Conservation (phyloP, 2,888 invertebrate genomes). For the Helobdella robusta region DNA sequence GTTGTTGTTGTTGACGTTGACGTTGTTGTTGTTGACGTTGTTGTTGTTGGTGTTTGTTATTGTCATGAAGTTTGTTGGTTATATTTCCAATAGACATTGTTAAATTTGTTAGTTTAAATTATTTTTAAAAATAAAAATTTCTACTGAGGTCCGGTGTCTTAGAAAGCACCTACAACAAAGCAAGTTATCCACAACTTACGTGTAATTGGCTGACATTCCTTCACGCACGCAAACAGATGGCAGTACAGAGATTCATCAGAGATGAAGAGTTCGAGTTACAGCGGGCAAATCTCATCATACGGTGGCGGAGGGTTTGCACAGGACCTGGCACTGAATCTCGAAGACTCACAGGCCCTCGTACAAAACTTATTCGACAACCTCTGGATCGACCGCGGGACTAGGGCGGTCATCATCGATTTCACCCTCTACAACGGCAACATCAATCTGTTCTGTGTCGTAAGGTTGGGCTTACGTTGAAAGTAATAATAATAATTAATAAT, state of each 20-base stretch:
- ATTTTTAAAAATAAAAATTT: too few species aligned
- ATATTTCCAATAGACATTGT: too few species aligned
- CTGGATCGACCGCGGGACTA: slow-evolving; percentile 59
- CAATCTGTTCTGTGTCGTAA: slow-evolving; percentile 58
- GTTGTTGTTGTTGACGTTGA: too few species aligned
- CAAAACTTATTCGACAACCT: slow-evolving; percentile 50
- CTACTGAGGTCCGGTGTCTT: too few species aligned
- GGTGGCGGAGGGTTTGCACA: slow-evolving; percentile 46
- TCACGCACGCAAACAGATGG: slow-evolving; percentile 48
- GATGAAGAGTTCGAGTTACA: slow-evolving; percentile 39
- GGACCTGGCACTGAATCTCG: slow-evolving; percentile 50
- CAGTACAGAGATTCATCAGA: slow-evolving; percentile 41
- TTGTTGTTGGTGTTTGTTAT: too few species aligned
- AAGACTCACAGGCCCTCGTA: slow-evolving; percentile 49
- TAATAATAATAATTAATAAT: too few species aligned
- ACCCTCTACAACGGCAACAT: slow-evolving; percentile 62
- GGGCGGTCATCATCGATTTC: slow-evolving; percentile 61
- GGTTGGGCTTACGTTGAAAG: slow-evolving; percentile 43
- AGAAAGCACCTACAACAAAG: too few species aligned
- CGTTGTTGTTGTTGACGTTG: too few species aligned
- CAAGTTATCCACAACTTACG: too few species aligned
- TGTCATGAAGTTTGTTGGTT: too few species aligned
- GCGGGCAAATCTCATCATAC: slow-evolving; percentile 52
- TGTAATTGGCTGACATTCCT: too few species aligned
- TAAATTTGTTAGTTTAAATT: too few species aligned